phyloP scores from a whole-genome alignment of 1,140 invertebrate species.

The Mylabris phalerata region DNA sequence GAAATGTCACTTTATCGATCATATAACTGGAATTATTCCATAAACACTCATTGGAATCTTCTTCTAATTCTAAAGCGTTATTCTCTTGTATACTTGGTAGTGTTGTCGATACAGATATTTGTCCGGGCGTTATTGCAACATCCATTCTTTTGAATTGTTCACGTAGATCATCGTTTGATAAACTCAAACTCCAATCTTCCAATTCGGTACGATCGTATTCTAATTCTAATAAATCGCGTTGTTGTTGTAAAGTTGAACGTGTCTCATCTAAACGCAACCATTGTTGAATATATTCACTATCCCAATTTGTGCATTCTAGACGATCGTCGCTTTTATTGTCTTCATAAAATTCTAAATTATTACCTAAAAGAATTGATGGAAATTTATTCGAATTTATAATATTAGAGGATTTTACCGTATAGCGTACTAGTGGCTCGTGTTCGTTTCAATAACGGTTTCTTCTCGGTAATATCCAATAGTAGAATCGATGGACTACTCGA shows the following conservation, averaged over 20 bases:
- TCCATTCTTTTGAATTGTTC: constrained; percentile 40
- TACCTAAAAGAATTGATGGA: constrained; percentile 20
- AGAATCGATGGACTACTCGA: constrained; percentile 52
- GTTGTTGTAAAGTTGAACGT: constrained; percentile 55
- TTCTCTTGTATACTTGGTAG: constrained; percentile 66
- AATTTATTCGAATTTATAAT: background rate
- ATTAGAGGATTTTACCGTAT: constrained; percentile 23
- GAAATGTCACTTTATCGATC: constrained; percentile 44
- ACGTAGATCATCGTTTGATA: constrained; percentile 60
- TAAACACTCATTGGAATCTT: constrained; percentile 64
- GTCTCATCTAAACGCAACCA: constrained; percentile 67
- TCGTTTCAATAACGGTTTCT: constrained; percentile 41
- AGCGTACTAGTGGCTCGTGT: constrained; percentile 41
- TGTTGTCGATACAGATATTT: constrained; percentile 51
- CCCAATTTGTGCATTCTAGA: constrained; percentile 57
- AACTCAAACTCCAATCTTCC: constrained; percentile 70
- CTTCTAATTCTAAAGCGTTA: constrained; percentile 62
- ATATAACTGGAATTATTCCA: constrained; percentile 63
- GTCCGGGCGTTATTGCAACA: constrained; percentile 45
- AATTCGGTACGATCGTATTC: constrained; percentile 68
- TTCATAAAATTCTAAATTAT: constrained; percentile 29
- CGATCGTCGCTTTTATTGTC: constrained; percentile 41
- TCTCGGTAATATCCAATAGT: constrained; percentile 48
- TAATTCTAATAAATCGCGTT: constrained; percentile 58
- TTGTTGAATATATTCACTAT: constrained; percentile 67